phyloP scores from a whole-genome alignment of 2,113 vertebrate genomes.

The Antennarius striatus region DNA sequence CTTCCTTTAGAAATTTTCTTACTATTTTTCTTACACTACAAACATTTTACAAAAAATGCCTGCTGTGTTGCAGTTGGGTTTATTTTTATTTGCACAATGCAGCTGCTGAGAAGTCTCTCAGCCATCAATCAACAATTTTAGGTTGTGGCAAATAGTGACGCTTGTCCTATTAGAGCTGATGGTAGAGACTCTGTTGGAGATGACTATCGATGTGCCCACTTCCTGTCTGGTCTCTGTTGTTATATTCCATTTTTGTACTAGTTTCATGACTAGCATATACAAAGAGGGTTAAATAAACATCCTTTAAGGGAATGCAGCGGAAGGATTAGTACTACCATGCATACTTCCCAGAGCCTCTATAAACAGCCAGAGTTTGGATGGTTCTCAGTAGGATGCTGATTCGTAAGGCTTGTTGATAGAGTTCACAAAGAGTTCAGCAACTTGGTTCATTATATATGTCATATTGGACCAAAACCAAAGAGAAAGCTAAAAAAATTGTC shows the following conservation, averaged over 20 bases:
- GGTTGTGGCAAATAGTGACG: conserved; percentile 24
- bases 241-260: conserved; percentile 56
- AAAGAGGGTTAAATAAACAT: conserved; percentile 70
- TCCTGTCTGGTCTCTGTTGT: conserved; percentile 48
- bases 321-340: conserved; percentile 45
- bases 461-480: conserved; percentile 3
- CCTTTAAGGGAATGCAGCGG: conserved; percentile 52
- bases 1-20: conserved; percentile 13
- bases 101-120: conserved; percentile 5
- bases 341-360: conserved; percentile 42
- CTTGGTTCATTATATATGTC: too few relatives aligned
- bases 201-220: conserved; percentile 39
- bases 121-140: conserved; percentile 17
- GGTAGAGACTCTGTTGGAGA: conserved; percentile 58
- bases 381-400: conserved; percentile 8
- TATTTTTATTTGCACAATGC: conserved; percentile 21
- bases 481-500: conserved; percentile 20
- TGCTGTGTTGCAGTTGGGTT: not conserved
- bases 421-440: conserved; percentile 6
- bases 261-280: conserved; percentile 43
- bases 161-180: conserved; percentile 39
- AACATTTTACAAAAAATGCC: conserved; percentile 2
- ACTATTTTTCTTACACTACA: not conserved
- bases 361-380: conserved; percentile 1
- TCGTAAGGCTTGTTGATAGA: conserved; percentile 16